Evolutionary conservation across 2,888 invertebrate genomes (phyloP).

Genomic region (Acleris sparsana): DNA sequence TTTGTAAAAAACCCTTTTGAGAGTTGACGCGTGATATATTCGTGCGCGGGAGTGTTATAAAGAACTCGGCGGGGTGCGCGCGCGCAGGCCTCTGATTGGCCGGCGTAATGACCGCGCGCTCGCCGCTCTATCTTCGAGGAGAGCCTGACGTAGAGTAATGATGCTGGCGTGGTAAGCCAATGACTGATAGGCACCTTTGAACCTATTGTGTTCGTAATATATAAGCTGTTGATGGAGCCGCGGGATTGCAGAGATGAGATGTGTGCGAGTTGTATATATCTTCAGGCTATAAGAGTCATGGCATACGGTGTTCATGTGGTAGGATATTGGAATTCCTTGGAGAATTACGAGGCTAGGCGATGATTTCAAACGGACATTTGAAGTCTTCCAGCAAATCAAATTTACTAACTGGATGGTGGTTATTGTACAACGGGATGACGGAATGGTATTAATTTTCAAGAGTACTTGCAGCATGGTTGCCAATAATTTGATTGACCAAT

Average conservation of each 20-base stretch:
- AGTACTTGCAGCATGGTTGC: no score
- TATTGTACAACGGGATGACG: no score
- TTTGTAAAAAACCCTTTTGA: conserved; percentile 75
- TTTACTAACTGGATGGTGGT: no score
- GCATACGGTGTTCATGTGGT: no score
- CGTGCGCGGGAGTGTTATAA: conserved; percentile 71
- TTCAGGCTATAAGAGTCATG: no score
- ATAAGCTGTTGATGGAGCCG: conserved; percentile 44
- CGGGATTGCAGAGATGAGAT: conserved; percentile 14
- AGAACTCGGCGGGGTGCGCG: conserved; percentile 78
- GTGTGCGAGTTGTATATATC: conserved; percentile 11
- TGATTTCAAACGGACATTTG: no score
- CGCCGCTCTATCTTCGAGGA: conserved; percentile 60
- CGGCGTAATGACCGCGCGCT: conserved; percentile 67
- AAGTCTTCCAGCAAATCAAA: no score
- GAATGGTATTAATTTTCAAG: no score
- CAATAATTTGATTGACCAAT: no score
- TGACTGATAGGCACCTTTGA: conserved; percentile 79
- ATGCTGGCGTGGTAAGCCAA: conserved; percentile 68
- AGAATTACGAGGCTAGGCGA: no score
- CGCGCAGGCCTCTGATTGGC: conserved; percentile 72
- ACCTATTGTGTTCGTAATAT: conserved; percentile 66
- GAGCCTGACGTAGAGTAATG: conserved; percentile 73
- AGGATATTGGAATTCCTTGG: no score
- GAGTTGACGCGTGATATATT: conserved; percentile 79